phyloP scores from a whole-genome alignment of 1,140 invertebrate genomes.

The Carposina sasakii region DNA sequence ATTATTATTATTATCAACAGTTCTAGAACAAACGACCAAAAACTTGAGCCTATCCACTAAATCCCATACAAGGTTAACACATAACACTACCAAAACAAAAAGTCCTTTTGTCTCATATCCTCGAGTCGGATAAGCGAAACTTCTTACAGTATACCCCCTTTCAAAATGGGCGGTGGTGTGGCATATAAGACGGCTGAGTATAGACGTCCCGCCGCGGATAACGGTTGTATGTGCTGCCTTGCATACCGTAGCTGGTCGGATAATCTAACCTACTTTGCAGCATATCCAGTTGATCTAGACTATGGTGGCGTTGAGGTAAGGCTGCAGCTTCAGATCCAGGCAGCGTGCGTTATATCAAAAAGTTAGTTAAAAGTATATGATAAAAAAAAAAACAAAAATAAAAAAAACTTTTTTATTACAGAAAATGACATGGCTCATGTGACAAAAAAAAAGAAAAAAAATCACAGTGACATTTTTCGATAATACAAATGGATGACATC shows the following conservation, averaged over 20 bases:
- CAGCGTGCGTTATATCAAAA: constrained; percentile 58
- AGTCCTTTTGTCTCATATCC: constrained; percentile 52
- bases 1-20: too few relatives aligned
- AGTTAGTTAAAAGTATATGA: too few relatives aligned
- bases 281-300: constrained; percentile 64
- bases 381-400: too few relatives aligned
- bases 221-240: constrained; percentile 22
- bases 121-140: constrained; percentile 58
- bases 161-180: constrained; percentile 66
- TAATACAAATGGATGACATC: too few relatives aligned
- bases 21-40: too few relatives aligned
- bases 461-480: too few relatives aligned
- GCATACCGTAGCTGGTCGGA: constrained; percentile 36
- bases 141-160: constrained; percentile 67
- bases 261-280: constrained; percentile 48
- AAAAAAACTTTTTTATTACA: too few relatives aligned
- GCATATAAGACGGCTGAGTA: constrained; percentile 49
- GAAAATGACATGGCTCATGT: too few relatives aligned
- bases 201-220: constrained; percentile 47
- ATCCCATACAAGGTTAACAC: constrained; percentile 12
- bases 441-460: too few relatives aligned
- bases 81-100: constrained; percentile 39
- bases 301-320: constrained; percentile 56
- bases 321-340: constrained; percentile 32
- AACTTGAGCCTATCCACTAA: too few relatives aligned